phyloP scores from a whole-genome alignment of 2,113 vertebrate species.

The Aphyosemion australe region DNA sequence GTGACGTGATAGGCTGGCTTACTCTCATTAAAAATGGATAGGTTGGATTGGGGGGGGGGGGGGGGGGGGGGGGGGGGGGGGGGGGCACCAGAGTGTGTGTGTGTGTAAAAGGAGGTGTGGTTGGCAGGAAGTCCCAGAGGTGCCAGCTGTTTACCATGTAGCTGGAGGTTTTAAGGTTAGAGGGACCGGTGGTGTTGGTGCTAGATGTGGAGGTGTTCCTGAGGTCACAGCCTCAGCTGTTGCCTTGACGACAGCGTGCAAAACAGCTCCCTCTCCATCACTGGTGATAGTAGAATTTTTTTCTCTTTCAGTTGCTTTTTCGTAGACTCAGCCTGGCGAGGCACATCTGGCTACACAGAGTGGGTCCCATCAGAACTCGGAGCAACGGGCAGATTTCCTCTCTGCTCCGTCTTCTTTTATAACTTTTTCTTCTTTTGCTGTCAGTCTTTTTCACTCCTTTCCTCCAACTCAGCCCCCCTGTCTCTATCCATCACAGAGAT shows the following conservation, averaged over 20 bases:
- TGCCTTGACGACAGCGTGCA: conserved; percentile 69
- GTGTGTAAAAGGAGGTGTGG: conserved; percentile 69
- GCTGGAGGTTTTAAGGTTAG: conserved; percentile 53
- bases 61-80: conserved; percentile 32
- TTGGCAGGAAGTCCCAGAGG: conserved; percentile 78
- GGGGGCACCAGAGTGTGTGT: conserved; percentile 15
- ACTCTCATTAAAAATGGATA: conserved; percentile 95
- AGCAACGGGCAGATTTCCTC: conserved; percentile 30
- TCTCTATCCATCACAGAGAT: conserved; percentile 51
- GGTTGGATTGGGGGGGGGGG: conserved; percentile 50
- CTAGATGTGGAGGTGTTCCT: conserved; percentile 48
- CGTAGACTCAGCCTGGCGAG: conserved; percentile 17
- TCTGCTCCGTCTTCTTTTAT: conserved; percentile 26
- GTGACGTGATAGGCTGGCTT: conserved; percentile 81
- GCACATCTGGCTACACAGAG: conserved; percentile 58
- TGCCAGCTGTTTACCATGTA: conserved; percentile 73
- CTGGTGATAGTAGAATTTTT: conserved; percentile 46
- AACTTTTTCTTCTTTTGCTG: not conserved
- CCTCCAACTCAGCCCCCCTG: conserved; percentile 1
- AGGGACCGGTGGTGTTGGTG: conserved; percentile 26
- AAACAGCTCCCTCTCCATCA: conserved; percentile 57
- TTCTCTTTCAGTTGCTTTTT: conserved; percentile 28
- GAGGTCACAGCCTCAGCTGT: conserved; percentile 78
- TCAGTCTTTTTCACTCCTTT: conserved; percentile 16
- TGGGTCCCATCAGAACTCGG: conserved; percentile 31